phyloP scores from a whole-genome alignment of 2,888 invertebrate genomes.

The Acanthosepion lycidas region DNA sequence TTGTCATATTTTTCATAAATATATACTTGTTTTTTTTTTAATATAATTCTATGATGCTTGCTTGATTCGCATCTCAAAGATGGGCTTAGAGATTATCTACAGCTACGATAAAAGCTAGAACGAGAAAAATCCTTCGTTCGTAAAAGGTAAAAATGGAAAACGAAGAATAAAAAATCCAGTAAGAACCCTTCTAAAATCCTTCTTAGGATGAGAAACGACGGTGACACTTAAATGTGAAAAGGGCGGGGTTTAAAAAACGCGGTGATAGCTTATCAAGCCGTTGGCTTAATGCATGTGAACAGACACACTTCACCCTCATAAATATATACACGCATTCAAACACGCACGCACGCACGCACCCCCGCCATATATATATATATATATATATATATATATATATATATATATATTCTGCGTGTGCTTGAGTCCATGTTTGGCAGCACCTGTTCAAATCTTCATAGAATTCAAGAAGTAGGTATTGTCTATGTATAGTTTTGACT shows the following conservation, averaged over 20 bases:
- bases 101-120: neutral
- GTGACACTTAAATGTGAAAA: neutral
- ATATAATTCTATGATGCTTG: neutral
- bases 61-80: neutral
- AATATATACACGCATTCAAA: too few species aligned
- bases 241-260: neutral
- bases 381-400: too few species aligned
- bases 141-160: neutral
- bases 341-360: too few species aligned
- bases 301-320: neutral
- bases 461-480: too few species aligned
- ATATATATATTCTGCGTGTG: too few species aligned
- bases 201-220: neutral
- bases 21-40: neutral
- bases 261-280: neutral
- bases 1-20: neutral
- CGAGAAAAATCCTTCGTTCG: neutral
- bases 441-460: too few species aligned
- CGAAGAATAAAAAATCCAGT: neutral
- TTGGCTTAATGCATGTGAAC: neutral
- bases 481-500: too few species aligned
- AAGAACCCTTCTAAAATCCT: neutral
- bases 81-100: neutral
- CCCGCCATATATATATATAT: too few species aligned
- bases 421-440: too few species aligned